These are phyloP conservation scores for Cavia aperea DNA, from an alignment of 2,113 vertebrate genomes.

Conservation along the genomic window DNA sequence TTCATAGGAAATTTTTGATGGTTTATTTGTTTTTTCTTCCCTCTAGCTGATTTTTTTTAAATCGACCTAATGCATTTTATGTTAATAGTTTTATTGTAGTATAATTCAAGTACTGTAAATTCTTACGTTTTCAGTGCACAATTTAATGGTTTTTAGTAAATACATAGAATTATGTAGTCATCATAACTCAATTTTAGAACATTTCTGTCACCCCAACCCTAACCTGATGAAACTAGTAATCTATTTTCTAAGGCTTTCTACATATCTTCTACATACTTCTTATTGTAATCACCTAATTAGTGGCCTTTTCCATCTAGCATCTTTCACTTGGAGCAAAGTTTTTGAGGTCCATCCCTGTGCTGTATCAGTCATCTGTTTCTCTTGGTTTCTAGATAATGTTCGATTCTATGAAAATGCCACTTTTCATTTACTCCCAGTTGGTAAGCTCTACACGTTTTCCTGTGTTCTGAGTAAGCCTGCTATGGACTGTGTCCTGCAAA, in stretches of 20 bases:
- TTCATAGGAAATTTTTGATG: background rate
- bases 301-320: background rate
- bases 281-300: background rate
- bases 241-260: background rate
- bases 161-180: background rate
- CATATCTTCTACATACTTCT: background rate
- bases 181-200: background rate
- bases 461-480: background rate
- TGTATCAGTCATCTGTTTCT: background rate
- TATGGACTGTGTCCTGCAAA: background rate
- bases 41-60: background rate
- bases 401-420: background rate
- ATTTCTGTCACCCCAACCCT: background rate
- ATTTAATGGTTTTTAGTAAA: constrained; percentile 25
- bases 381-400: background rate
- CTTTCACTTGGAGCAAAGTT: background rate
- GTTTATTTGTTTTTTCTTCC: background rate
- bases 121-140: background rate
- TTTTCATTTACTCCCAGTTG: background rate
- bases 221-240: background rate
- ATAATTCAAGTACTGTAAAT: background rate
- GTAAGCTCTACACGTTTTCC: background rate
- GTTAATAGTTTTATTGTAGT: background rate
- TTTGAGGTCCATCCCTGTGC: background rate
- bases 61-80: background rate